phyloP scores from a whole-genome alignment of 1,140 invertebrate genomes.

The Proctacanthus coquilletti region DNA sequence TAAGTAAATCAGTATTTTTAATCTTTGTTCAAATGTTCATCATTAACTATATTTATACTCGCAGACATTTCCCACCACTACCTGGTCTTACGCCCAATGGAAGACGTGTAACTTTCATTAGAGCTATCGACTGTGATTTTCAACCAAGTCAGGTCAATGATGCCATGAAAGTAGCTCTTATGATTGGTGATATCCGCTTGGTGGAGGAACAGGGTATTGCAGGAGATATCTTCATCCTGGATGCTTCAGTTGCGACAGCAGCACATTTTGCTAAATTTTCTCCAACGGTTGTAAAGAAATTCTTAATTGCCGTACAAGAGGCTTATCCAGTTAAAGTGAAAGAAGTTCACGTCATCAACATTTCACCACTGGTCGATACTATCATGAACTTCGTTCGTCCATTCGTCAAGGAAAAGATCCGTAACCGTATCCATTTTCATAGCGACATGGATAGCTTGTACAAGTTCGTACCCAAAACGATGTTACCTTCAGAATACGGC shows the following conservation, averaged over 20 bases:
- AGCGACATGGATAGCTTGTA: slow-evolving; percentile 54
- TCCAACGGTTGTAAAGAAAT: slow-evolving; percentile 59
- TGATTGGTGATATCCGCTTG: slow-evolving; percentile 67
- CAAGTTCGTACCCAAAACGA: slow-evolving; percentile 57
- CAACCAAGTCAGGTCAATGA: slow-evolving; percentile 44
- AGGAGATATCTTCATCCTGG: slow-evolving; percentile 64
- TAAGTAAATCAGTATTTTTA: slow-evolving; percentile 32
- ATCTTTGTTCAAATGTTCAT: background rate
- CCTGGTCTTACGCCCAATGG: slow-evolving; percentile 63
- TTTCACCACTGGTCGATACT: slow-evolving; percentile 61
- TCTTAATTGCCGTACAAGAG: slow-evolving; percentile 66
- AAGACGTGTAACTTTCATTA: slow-evolving; percentile 54
- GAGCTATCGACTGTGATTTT: slow-evolving; percentile 42
- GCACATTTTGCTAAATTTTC: slow-evolving; percentile 61
- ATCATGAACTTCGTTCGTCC: slow-evolving; percentile 71
- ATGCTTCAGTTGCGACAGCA: slow-evolving; percentile 55
- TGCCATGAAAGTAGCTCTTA: slow-evolving; percentile 59
- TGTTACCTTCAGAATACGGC: slow-evolving; percentile 65
- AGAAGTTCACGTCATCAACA: slow-evolving; percentile 71
- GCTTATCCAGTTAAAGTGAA: slow-evolving; percentile 74
- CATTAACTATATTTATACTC: slow-evolving; percentile 15
- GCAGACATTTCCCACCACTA: slow-evolving; percentile 56
- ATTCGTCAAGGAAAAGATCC: slow-evolving; percentile 72
- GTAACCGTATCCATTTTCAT: slow-evolving; percentile 64
- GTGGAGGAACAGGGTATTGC: slow-evolving; percentile 63